phyloP scores from a whole-genome alignment of 2,888 invertebrate genomes.

The Parnassius apollo region DNA sequence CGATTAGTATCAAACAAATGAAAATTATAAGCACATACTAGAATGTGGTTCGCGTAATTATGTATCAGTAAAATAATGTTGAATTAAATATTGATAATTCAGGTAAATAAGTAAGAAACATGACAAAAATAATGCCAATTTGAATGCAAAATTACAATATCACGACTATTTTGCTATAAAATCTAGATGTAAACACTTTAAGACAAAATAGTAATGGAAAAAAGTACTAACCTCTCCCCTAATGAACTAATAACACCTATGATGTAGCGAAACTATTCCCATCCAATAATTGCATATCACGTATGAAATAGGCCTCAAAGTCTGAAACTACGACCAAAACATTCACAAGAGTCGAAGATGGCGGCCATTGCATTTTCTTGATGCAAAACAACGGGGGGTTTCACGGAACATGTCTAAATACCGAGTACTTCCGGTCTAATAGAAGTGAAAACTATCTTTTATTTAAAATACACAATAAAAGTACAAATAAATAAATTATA shows the following conservation, averaged over 20 bases:
- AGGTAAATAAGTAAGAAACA: conserved; percentile 28
- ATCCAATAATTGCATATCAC: conserved; percentile 74
- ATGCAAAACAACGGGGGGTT: conserved; percentile 86
- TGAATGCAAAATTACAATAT: conserved; percentile 78
- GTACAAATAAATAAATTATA: neutral
- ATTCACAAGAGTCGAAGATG: conserved; percentile 92
- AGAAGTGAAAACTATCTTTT: neutral
- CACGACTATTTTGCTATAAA: conserved; percentile 81
- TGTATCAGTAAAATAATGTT: conserved; percentile 41
- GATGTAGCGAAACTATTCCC: conserved; percentile 67
- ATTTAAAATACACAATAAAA: neutral
- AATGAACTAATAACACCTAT: conserved; percentile 60
- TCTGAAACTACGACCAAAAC: conserved; percentile 84
- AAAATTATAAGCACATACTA: conserved; percentile 63
- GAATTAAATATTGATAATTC: conserved; percentile 40
- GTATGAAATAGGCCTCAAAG: conserved; percentile 69
- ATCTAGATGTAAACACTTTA: conserved; percentile 90
- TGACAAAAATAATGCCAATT: conserved; percentile 37
- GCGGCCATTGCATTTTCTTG: conserved; percentile 91
- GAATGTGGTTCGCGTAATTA: conserved; percentile 71
- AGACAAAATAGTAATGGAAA: conserved; percentile 56
- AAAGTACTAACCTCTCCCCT: conserved; percentile 63
- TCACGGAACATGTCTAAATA: conserved; percentile 72
- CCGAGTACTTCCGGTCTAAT: conserved; percentile 62
- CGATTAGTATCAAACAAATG: conserved; percentile 69